Evolutionary conservation across 2,113 vertebrate genomes (phyloP).

Genomic region (Hylia prasina): DNA sequence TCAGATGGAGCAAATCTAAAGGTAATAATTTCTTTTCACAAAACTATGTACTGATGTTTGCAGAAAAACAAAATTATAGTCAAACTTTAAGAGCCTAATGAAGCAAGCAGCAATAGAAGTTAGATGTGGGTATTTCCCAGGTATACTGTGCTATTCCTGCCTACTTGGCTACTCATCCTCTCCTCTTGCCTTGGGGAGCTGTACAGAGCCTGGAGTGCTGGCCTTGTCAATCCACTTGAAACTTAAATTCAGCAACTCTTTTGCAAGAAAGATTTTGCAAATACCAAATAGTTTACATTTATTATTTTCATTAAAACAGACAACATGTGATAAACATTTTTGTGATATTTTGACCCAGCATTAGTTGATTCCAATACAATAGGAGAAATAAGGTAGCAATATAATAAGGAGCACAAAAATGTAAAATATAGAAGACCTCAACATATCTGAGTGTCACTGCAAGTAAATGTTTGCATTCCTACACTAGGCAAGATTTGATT

Average conservation of each 20-base stretch:
- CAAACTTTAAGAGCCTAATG: neutral
- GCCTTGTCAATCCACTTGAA: neutral
- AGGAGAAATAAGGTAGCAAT: neutral
- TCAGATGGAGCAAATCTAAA: neutral
- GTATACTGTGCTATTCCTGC: neutral
- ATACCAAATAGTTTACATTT: neutral
- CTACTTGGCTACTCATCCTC: neutral
- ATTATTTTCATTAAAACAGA: neutral
- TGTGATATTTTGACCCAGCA: neutral
- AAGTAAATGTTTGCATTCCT: neutral
- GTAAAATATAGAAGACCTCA: neutral
- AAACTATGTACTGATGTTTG: neutral
- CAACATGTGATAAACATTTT: neutral
- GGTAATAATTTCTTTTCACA: neutral
- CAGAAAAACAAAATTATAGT: neutral
- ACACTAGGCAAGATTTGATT: neutral
- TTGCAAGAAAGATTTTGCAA: neutral
- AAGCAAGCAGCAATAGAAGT: neutral
- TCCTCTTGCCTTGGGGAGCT: neutral
- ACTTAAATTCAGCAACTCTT: neutral
- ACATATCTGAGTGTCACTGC: neutral
- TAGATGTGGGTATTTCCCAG: neutral
- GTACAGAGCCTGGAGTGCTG: neutral
- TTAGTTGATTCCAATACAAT: neutral
- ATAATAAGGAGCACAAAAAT: neutral